Percentiles rank a stretch among this genome's conserved stretches.
Conservation (phyloP, 2,888 invertebrate species). For the Brachyopa scutellaris region DNA sequence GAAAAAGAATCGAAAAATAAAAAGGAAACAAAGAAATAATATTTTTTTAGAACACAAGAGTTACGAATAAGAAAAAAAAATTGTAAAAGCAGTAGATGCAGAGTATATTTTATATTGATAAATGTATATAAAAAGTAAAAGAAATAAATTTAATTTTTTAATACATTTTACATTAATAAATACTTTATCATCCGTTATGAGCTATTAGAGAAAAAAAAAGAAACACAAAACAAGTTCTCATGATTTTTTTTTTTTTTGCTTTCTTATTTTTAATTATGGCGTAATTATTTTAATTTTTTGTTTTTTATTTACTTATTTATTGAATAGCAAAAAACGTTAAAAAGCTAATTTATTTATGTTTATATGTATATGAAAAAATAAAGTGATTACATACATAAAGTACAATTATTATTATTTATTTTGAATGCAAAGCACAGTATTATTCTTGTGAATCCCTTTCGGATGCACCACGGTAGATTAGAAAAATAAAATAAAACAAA, state of each 20-base stretch:
- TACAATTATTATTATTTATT: constrained; percentile 50
- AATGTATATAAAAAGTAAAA: constrained; percentile 16
- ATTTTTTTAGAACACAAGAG: constrained; percentile 25
- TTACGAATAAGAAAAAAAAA: constrained; percentile 1
- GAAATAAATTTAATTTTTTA: constrained; percentile 30
- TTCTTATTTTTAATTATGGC: constrained; percentile 65
- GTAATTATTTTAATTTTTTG: constrained; percentile 19
- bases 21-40: background rate
- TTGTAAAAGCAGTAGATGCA: constrained; percentile 19
- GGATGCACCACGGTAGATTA: constrained; percentile 56
- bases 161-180: constrained; percentile 66
- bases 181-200: constrained; percentile 65
- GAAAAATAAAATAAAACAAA: constrained; percentile 15
- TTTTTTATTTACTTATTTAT: constrained; percentile 27
- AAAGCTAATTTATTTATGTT: constrained; percentile 65
- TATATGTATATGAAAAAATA: constrained; percentile 20
- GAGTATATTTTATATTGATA: constrained; percentile 25
- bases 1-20: constrained; percentile 17
- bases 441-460: constrained; percentile 8
- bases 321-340: constrained; percentile 69
- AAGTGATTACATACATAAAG: constrained; percentile 66
- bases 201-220: constrained; percentile 44
- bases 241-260: constrained; percentile 17
- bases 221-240: constrained; percentile 38
- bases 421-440: constrained; percentile 56